Evolutionary conservation across 2,113 vertebrate genomes (phyloP).

Genomic region (Nannobrachium achirus): DNA sequence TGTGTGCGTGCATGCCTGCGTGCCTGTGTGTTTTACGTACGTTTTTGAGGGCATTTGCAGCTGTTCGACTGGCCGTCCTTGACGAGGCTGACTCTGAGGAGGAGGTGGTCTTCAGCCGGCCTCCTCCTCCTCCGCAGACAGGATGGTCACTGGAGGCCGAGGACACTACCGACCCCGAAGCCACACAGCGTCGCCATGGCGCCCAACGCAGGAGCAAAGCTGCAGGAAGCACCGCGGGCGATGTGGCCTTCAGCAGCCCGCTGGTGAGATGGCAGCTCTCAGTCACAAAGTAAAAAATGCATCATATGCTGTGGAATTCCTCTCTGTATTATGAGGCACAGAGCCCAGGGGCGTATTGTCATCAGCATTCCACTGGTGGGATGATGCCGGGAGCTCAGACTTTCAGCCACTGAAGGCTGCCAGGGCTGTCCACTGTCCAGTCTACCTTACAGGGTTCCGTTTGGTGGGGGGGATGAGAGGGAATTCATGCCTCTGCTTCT

Average conservation of each 20-base stretch:
- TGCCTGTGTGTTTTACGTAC: too few relatives aligned
- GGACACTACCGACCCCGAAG: conserved; percentile 24
- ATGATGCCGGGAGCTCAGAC: neutral
- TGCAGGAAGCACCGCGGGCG: conserved; percentile 38
- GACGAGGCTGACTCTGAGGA: conserved; percentile 67
- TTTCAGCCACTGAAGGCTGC: too few relatives aligned
- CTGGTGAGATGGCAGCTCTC: conserved; percentile 62
- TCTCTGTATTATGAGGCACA: neutral
- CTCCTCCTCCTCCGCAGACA: conserved; percentile 15
- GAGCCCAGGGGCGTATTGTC: conserved; percentile 23
- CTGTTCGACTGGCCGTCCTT: conserved; percentile 71
- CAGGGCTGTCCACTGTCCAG: too few relatives aligned
- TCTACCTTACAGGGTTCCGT: too few relatives aligned
- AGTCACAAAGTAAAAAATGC: neutral
- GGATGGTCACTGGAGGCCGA: conserved; percentile 59
- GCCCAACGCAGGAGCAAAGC: conserved; percentile 46
- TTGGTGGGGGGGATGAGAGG: too few relatives aligned
- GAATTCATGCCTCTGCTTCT: too few relatives aligned
- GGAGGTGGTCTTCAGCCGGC: conserved; percentile 66
- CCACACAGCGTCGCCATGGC: conserved; percentile 15
- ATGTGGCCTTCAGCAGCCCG: conserved; percentile 79
- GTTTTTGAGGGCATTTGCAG: conserved; percentile 47
- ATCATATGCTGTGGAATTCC: conserved; percentile 1
- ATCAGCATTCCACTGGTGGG: conserved; percentile 59
- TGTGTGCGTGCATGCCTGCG: too few relatives aligned